Base-by-base conservation (phyloP, 2,888 invertebrate species). In the Eubasilissa splendida region DNA sequence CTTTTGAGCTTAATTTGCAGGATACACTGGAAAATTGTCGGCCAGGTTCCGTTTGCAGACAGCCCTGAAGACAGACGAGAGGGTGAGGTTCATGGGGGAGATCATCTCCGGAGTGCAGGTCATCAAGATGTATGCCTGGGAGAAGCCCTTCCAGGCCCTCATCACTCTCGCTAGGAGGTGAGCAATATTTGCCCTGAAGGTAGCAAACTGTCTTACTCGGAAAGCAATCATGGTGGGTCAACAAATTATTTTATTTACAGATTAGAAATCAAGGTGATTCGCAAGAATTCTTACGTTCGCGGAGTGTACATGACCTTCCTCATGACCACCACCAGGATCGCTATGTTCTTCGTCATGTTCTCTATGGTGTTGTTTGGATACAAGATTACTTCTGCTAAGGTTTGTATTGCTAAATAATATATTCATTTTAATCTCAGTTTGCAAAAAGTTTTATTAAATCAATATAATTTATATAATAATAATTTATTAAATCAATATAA, bases 91-190 rank as follows among this genome's bases (percentile, higher is more conserved):
- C 8, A 96, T 96, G 95, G 94, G 93, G 84, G 96, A 96, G 88
- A 92, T 96, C 79, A 93, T 96, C 10, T 91, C 91, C 80, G 96
- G 95, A 0, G 95, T 96, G 85, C 92, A 94, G 85, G 95, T 96
- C 0, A 95, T 96, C 85, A 96, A 96, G 89, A 96, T 96, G 95
- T 96, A 96, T 85, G 94, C 95, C 3, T 96, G 96, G 93, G 96
- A 96, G 86, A 93, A 92, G 83, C 94, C 95, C 0, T 96, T 96
- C 85, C 92, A 93, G 78, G 90, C 92, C 76, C 88, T 95, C 0
- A 93, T 96, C 3, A 91, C 92, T 71, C 87, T 90, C 78, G 90
- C 95, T 9, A 89, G 96, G 87, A 93, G 91, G 95, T 95, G 54
- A 71, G 54, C 8, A 71, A 12, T 50, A 9, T 50, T 68, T 50